Base-by-base conservation (phyloP, 2,113 vertebrate genomes). In the Reinhardtius hippoglossoides region DNA sequence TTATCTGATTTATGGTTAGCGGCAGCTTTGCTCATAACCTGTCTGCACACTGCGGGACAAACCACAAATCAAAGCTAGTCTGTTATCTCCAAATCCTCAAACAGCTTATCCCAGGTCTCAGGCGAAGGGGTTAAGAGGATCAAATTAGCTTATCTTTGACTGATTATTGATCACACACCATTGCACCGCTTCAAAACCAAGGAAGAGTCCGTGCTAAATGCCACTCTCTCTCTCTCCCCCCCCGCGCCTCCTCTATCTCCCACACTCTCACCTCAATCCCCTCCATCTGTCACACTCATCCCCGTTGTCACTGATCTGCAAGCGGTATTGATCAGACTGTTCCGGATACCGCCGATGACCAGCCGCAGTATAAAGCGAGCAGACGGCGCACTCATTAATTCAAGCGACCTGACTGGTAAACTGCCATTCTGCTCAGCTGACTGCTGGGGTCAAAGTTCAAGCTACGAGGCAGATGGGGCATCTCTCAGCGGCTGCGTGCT, bases 371-470 rank as follows among this genome's bases (percentile, higher is more conserved):
- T 72, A 61, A 73, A 74, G 67, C 5, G 5, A 73, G 78, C 72
- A 77, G 46, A 70, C 80, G 56, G 78, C 59, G 44, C 61, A 66
- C 68, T 90, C 81, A 85, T 87, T 88, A 90, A 84, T 81, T 80
- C 65, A 23, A 76, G 67, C 40, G 56, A 80, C 83, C 59, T 68
- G 50, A 79, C 68, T 71, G 44, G 81, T 76, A 76, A 86, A 90
- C 60, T 31, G 26, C 63, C 68, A 37, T 71, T 84, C 76, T 84
- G 74, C 54, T 76, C 74, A 62, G 65, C 78, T 74, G 82, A 74
- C 52, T 37, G 71, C 55, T 58, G 55, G 67, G 84, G 83, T 89
- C 82, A 89, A 83, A 87, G 88, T 76, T 89, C 87, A 88, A 69
- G 26, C 71, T 40, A 52, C 58, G 44, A 80, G 69, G 74, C 87